These are phyloP conservation scores for Acanthococcus lagerstroemiae DNA, from an alignment of 2,888 invertebrate genomes.

Conservation along the genomic window DNA sequence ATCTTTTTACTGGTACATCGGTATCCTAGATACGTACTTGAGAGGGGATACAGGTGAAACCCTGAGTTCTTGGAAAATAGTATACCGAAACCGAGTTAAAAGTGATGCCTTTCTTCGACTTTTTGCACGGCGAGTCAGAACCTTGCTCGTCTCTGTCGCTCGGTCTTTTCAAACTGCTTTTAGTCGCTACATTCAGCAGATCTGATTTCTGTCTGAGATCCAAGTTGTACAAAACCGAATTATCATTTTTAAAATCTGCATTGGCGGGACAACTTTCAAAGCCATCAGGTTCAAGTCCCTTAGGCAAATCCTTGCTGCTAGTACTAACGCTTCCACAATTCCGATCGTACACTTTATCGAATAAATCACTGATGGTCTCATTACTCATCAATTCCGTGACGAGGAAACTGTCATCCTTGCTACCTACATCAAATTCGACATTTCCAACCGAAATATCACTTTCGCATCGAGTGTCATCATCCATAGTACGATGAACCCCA, in stretches of 20 bases:
- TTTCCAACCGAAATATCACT: too few relatives aligned
- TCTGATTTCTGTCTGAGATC: not conserved
- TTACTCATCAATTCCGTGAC: not conserved
- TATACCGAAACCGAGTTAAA: constrained; percentile 89
- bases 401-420: not conserved
- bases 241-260: not conserved
- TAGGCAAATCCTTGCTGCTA: not conserved
- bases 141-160: not conserved
- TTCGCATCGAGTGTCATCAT: too few relatives aligned
- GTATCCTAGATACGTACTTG: constrained; percentile 39
- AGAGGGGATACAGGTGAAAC: constrained; percentile 83
- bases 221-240: not conserved
- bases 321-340: not conserved
- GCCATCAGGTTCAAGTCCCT: not conserved
- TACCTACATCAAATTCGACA: too few relatives aligned
- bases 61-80: constrained; percentile 88
- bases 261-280: not conserved
- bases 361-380: not conserved
- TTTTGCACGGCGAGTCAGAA: constrained; percentile 43
- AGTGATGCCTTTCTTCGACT: constrained; percentile 68
- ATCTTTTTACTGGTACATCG: too few relatives aligned
- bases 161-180: constrained; percentile 19
- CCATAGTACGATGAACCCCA: too few relatives aligned
- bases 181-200: not conserved
- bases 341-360: not conserved